phyloP scores from a whole-genome alignment of 2,888 invertebrate genomes.

The Willowsia nigromaculata region DNA sequence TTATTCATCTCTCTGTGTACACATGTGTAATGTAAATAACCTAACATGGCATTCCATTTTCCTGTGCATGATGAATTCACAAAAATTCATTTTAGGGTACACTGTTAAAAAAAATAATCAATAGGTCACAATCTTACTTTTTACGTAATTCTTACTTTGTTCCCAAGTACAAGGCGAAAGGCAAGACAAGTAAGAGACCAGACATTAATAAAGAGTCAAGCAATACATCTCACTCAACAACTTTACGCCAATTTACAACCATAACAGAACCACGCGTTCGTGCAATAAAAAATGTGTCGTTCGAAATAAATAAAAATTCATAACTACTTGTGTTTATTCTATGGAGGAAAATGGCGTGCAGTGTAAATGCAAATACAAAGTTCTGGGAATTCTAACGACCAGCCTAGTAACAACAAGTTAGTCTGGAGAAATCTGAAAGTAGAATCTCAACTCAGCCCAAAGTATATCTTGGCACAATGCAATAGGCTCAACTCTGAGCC shows the following conservation, averaged over 20 bases:
- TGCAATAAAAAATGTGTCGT: slow-evolving; percentile 7
- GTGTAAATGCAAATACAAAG: neutral
- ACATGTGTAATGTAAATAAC: slow-evolving; percentile 2
- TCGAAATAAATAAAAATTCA: neutral
- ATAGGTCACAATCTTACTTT: neutral
- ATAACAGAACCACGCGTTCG: neutral
- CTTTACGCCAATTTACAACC: slow-evolving; percentile 22
- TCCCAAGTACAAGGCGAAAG: neutral
- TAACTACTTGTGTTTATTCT: neutral
- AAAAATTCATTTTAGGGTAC: neutral
- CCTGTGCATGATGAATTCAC: neutral
- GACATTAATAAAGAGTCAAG: slow-evolving; percentile 1
- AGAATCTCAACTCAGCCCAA: neutral
- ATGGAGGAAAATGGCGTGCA: neutral
- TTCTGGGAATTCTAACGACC: neutral
- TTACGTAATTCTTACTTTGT: neutral
- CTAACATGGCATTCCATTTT: neutral
- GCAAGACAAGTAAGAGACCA: neutral
- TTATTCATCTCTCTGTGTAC: slow-evolving; percentile 16
- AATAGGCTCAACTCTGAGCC: slow-evolving; percentile 5
- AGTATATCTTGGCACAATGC: slow-evolving; percentile 23
- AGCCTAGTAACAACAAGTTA: slow-evolving; percentile 25
- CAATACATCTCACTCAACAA: slow-evolving; percentile 38
- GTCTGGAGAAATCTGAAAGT: neutral
- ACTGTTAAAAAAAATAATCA: slow-evolving; percentile 7